Base-by-base conservation (phyloP, 2,888 invertebrate genomes). In the Selenia dentaria region DNA sequence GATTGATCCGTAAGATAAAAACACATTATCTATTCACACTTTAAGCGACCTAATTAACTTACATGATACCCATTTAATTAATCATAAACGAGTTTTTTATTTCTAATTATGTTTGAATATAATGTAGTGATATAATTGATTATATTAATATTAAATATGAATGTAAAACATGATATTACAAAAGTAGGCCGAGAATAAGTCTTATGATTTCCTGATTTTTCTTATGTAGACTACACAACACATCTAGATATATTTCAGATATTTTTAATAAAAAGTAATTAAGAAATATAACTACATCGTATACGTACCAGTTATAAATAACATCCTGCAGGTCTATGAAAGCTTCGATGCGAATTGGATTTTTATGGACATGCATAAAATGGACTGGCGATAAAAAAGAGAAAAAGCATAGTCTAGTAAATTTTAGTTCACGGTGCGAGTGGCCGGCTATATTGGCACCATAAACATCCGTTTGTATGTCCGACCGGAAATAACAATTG, bases 401-500 rank as follows among this genome's bases (percentile, higher is more conserved):
- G 66, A 56, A 70, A 70, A 74, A 77, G 57, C 66, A 68, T 63
- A 68, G 67, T 71, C 71, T 70, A 75, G 74, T 79, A 78, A 75
- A 81, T 75, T 79, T 78, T 76, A 76, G 74, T 82, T 83, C 79
- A 80, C 74, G 60, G 72, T 64, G 61, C 66, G 67, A 72, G 62
- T 66, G 63, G 67, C 70, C 58, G 59, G 65, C 66, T 65, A 67
- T 80, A 80, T 82, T 78, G 79, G 67, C 39, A 54, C 62, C 59
- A 74, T 83, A 82, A 83, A 83, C 74, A 77, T 74, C 75, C 71
- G 74, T 74, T 73, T 74, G 70, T 69, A 69, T 61, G 67, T 64
- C 56, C 60, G 64, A 64, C 56, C 60, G 66, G 70, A 67, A 70
- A 70, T 73, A 68, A 70, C 75, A 74, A 74, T 77, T 48, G 63